Evolutionary conservation across 2,797 vertebrate genomes (phyloP).

Genomic region (Euthynnus affinis): DNA sequence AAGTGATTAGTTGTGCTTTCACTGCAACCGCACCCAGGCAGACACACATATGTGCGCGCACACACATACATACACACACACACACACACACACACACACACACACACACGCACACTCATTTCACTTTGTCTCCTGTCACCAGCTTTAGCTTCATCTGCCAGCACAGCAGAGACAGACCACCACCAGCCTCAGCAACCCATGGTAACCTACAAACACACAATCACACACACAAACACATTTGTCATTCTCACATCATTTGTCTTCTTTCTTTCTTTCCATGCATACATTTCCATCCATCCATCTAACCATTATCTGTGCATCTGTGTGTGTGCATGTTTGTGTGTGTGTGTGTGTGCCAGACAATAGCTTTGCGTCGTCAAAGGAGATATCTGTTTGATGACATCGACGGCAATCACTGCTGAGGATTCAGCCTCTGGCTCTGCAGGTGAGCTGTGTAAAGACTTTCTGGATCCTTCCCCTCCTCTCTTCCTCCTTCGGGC

Average conservation of each 20-base stretch:
- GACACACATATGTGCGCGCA: constrained; percentile 46
- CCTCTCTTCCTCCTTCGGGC: not conserved
- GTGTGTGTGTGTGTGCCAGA: constrained; percentile 29
- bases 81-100: constrained; percentile 20
- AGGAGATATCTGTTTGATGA: constrained; percentile 56
- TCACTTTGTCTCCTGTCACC: constrained; percentile 47
- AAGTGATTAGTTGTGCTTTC: constrained; percentile 74
- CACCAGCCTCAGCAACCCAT: constrained; percentile 45
- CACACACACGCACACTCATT: constrained; percentile 43
- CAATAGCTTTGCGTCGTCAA: constrained; percentile 2
- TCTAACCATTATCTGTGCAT: constrained; percentile 16
- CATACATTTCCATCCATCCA: not conserved
- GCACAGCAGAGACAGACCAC: constrained; percentile 31
- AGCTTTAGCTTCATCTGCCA: constrained; percentile 31
- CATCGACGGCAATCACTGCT: constrained; percentile 20
- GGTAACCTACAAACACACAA: constrained; percentile 54
- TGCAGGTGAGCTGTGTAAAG: constrained; percentile 45
- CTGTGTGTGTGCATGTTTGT: not conserved
- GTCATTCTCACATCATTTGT: not conserved
- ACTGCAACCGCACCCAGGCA: constrained; percentile 57
- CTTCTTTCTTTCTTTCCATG: not conserved
- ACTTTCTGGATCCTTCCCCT: constrained; percentile 1
- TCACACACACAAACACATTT: constrained; percentile 23
- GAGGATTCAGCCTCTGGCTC: constrained; percentile 51
- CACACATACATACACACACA: not conserved